A percentile compares a stretch with the other conserved stretches of the same genome.
Conservation (phyloP, 2,888 invertebrate genomes). For the Cheilosia impressa region DNA sequence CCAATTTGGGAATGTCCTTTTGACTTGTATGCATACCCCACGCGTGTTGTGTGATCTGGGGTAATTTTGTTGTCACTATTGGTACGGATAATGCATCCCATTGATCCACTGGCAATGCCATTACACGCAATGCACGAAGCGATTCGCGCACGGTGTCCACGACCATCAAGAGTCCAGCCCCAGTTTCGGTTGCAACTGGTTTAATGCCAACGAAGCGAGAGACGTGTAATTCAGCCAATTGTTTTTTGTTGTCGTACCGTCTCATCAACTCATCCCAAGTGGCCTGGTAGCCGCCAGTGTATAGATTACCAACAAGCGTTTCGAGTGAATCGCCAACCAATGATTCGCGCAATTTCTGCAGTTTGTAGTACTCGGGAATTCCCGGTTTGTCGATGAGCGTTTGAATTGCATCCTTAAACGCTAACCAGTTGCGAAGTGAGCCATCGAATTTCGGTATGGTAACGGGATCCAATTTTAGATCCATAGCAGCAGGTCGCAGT, state of each 20-base stretch:
- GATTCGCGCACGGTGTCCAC: neutral
- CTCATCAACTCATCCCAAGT: slow-evolving; percentile 1
- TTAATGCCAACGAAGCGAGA: slow-evolving; percentile 8
- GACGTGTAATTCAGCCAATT: slow-evolving; percentile 6
- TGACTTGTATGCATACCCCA: neutral
- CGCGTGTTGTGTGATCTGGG: neutral
- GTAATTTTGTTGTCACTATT: neutral
- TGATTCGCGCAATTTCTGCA: slow-evolving; percentile 13
- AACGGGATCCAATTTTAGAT: slow-evolving; percentile 16
- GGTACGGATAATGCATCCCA: too few species aligned
- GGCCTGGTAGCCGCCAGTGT: slow-evolving; percentile 20
- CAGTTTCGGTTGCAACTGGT: neutral
- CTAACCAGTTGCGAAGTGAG: slow-evolving; percentile 22
- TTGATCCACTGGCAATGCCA: neutral
- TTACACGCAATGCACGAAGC: neutral
- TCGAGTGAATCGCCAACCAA: slow-evolving; percentile 8
- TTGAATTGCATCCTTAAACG: slow-evolving; percentile 10
- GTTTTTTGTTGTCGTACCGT: slow-evolving; percentile 15
- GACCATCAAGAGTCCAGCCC: neutral
- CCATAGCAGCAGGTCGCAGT: slow-evolving; percentile 5
- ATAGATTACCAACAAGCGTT: slow-evolving; percentile 15
- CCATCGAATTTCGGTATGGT: slow-evolving; percentile 18
- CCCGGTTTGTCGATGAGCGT: slow-evolving; percentile 13
- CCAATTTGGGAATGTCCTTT: neutral
- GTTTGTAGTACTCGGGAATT: slow-evolving; percentile 14